Base-by-base conservation (phyloP, 2,797 vertebrate species). In the Enteromius afrohamiltoni region DNA sequence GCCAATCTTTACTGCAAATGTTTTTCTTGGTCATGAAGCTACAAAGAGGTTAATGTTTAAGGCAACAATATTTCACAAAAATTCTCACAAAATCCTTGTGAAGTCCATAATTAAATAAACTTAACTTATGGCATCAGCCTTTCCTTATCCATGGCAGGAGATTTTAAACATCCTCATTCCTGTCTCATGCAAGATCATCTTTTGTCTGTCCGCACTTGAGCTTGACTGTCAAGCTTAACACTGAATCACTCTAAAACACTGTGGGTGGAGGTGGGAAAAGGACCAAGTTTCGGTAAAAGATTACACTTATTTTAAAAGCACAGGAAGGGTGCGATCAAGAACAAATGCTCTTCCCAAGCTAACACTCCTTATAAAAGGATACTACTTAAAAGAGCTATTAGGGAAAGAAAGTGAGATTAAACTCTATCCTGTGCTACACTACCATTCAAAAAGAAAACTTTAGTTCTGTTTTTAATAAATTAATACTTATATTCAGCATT, bases 231-330 rank as follows among this genome's bases (percentile, higher is more conserved):
- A 64, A 31, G 69, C 69, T 47, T 74, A 73, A 65, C 6, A 17
- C 58, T 83, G 73, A 83, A 45, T 77, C 64, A 83, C 64, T 37
- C 23, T 42, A 74, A 80, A 83, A 37, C 21, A 31, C 51, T 26
- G 51, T 62, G 82, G 82, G 82, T 78, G 75, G 82, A 83, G 65
- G 21, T 0, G 82, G 82, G 64, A 83, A 70, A 62, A 58, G 73
- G 62, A 76, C 60, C 80, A 76, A 76, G 81, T 76, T 83, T 83
- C 71, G 81, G 73, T 83, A 45, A 42, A 83, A 78, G 82, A 83
- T 77, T 69, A 77, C 69, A 26, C 49, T n/a, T 19, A 45, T 77
- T 47, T 60, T 58, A 77, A 47, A 34, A 65, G 51, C 19, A 62
- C 55, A 74, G 58, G 53, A 81, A 42, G 51, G 55, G 69, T 51